A percentile compares a stretch with the other conserved stretches of the same genome.
Evolutionary conservation across 1,140 invertebrate genomes (phyloP).

Genomic region (Aphaenogaster rudis): DNA sequence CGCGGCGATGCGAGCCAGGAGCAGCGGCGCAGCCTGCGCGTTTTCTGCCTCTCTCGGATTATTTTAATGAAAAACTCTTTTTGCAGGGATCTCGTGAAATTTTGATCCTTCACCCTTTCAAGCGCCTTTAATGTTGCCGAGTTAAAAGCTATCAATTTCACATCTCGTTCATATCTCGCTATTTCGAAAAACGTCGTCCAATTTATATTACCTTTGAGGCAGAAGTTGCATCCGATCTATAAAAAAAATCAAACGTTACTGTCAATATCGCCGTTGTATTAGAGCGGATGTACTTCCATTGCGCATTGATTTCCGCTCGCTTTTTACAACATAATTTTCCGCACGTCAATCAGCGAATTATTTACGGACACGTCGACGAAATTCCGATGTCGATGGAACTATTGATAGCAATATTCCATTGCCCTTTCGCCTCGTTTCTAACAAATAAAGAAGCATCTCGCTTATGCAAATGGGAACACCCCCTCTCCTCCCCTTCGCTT

Average conservation of each 20-base stretch:
- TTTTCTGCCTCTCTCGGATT: neutral
- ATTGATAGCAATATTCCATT: neutral
- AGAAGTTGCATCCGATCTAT: neutral
- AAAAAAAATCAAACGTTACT: slow-evolving; percentile 52
- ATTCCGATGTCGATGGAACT: neutral
- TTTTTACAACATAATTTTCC: slow-evolving; percentile 20
- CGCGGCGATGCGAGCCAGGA: neutral
- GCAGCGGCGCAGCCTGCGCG: neutral
- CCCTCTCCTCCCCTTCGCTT: neutral
- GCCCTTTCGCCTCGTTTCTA: neutral
- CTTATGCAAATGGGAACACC: neutral
- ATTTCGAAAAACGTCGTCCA: slow-evolving; percentile 22
- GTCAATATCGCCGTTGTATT: slow-evolving; percentile 22
- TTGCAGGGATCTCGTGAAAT: neutral
- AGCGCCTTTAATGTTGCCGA: slow-evolving; percentile 25
- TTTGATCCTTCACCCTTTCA: neutral
- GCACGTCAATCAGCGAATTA: slow-evolving; percentile 30
- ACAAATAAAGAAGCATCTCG: neutral
- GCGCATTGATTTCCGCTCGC: neutral
- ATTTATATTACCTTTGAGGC: slow-evolving; percentile 38
- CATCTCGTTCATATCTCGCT: slow-evolving; percentile 20
- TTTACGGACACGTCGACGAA: slow-evolving; percentile 10
- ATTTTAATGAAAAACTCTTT: neutral
- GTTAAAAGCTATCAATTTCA: slow-evolving; percentile 33
- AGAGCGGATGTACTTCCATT: neutral